Evolutionary conservation across 2,113 vertebrate species (phyloP).

Genomic region (Phrynosoma platyrhinos): DNA sequence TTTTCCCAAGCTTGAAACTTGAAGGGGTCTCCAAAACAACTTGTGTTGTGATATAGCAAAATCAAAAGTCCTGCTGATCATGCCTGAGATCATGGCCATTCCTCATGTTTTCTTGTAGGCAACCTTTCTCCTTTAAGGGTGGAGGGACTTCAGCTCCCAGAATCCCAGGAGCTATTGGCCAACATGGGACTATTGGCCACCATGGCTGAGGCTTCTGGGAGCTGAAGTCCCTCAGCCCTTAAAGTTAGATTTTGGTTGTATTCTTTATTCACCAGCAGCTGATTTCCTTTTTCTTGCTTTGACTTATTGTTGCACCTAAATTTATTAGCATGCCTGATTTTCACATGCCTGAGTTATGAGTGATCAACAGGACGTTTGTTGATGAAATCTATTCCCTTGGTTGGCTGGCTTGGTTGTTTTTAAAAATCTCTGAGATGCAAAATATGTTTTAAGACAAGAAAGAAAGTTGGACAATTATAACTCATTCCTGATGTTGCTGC

Average conservation of each 20-base stretch:
- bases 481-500: constrained; percentile 39
- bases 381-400: constrained; percentile 45
- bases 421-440: constrained; percentile 45
- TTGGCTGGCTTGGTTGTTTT: constrained; percentile 46
- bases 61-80: neutral
- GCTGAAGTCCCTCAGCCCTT: too few species aligned
- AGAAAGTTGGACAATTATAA: constrained; percentile 52
- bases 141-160: too few species aligned
- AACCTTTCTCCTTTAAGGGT: too few species aligned
- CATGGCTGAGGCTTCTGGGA: too few species aligned
- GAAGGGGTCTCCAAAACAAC: neutral
- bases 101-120: too few species aligned
- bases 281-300: constrained; percentile 45
- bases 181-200: too few species aligned
- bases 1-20: neutral
- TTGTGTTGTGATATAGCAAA: neutral
- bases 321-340: constrained; percentile 65
- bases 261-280: neutral
- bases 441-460: constrained; percentile 50
- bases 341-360: constrained; percentile 53
- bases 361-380: constrained; percentile 51
- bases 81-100: neutral
- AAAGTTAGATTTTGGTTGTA: neutral
- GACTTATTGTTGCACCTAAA: constrained; percentile 46
- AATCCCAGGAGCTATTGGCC: too few species aligned